phyloP scores from a whole-genome alignment of 2,888 invertebrate genomes.

The Epirrita christyi region DNA sequence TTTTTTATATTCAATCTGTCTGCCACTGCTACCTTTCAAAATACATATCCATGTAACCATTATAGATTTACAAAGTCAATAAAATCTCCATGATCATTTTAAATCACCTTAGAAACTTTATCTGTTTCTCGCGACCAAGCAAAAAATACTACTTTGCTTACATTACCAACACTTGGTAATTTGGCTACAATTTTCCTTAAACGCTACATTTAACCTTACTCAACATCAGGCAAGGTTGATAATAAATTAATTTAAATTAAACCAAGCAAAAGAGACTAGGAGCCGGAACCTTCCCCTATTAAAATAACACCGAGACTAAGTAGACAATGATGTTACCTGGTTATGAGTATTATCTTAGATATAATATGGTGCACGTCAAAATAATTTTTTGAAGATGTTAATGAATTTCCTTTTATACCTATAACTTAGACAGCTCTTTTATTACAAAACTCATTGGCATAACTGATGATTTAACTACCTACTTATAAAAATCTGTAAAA shows the following conservation, averaged over 20 bases:
- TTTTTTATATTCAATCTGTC: too few relatives aligned
- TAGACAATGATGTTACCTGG: constrained; percentile 46
- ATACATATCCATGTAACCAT: too few relatives aligned
- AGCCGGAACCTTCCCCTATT: constrained; percentile 71
- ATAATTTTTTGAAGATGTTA: background rate
- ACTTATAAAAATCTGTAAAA: too few relatives aligned
- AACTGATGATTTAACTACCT: too few relatives aligned
- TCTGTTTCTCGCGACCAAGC: too few relatives aligned
- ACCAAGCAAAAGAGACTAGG: constrained; percentile 74
- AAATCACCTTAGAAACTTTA: too few relatives aligned
- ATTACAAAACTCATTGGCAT: too few relatives aligned
- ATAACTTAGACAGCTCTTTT: too few relatives aligned
- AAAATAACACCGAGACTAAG: constrained; percentile 72
- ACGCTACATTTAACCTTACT: constrained; percentile 59
- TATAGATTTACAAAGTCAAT: too few relatives aligned
- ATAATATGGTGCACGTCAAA: background rate
- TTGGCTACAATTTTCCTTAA: constrained; percentile 44
- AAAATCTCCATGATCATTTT: too few relatives aligned
- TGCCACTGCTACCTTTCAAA: too few relatives aligned
- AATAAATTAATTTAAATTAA: constrained; percentile 82
- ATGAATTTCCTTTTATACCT: too few relatives aligned
- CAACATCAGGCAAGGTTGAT: constrained; percentile 57
- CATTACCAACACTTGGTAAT: constrained; percentile 7
- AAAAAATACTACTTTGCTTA: background rate
- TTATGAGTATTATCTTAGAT: background rate